Evolutionary conservation across 2,797 vertebrate species (phyloP), one percentile per base, ranked within the genome.

Genomic region (Esox lucius): DNA sequence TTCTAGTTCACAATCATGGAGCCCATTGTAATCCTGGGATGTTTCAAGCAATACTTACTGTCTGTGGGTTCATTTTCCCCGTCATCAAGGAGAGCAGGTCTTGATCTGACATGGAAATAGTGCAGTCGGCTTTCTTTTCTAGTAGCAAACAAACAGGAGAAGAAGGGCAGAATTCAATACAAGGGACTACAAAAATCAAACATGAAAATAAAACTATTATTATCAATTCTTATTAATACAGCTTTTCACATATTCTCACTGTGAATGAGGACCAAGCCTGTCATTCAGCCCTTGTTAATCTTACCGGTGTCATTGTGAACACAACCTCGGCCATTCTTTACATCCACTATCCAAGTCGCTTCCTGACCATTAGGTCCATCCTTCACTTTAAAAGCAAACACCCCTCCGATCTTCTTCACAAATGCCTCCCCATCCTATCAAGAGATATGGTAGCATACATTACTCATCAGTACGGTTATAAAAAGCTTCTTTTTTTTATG

Each of bases 321-420:
- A 0, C 92, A 94, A 64, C 96, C 96, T 82, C 88, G 96, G 48
- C 95, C 97, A 0, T 97, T 98, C 85, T 98, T 98, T 84, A 97
- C 96, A 11, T 98, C 97, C 68, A 98, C 96, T 11, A 96, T 78
- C 97, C 97, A 98, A 6, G 90, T 94, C n/a, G 94, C 96, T 87
- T 98, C 96, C 85, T 96, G 93, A 56, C 96, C 96, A 0, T 80
- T 91, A 1, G 96, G 97, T 12, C 97, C 97, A 12, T 96, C 95
- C 85, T 94, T 97, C 67, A 98, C 94, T 85, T 97, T 98, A 84
- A 98, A 98, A 83, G 96, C 96, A 88, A 98, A 98, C 75, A 98
- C 83, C 39, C 96, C 97, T 11, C 97, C 96, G 0, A 98, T 98
- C 91, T 97, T 98, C 86, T 97, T 97, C 77, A 98, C 96, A 88